Base-by-base conservation (phyloP, 2,113 vertebrate species). In the Pogonocichla stellata region DNA sequence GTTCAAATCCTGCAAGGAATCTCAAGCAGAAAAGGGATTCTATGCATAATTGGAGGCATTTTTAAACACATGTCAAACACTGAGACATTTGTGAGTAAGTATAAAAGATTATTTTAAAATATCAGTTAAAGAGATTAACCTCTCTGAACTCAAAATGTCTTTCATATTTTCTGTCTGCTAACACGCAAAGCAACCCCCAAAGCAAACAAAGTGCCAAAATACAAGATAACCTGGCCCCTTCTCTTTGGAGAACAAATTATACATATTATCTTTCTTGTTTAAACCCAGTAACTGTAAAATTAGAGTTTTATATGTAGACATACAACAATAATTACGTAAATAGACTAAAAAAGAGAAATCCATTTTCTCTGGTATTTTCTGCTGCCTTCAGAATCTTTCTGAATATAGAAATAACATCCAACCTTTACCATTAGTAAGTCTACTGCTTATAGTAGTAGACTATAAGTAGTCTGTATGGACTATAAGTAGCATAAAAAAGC, bases 191-290 rank as follows among this genome's bases (percentile, higher is more conserved):
- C 17, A 45, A 83, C 20, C 5, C 28, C 57, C 24, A 26, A 86
- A 73, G 6, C 42, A 58, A 58, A 75, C 25, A n/a, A 75, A 87
- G 38, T 22, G 31, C 42, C 43, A 71, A 54, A 64, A 34, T 56
- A 64, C 69, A 84, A 36, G 33, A 70, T 8, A 88, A 78, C 0
- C 0, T 3, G 38, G 25, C 24, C 50, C 17, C 23, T 33, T 22
- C 62, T 74, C 73, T 75, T 33, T 36, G 11, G 17, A 80, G 36
- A 36, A 53, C 18, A 64, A 54, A 66, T 31, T 31, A 13, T 8
- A 1, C 15, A 56, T 17, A 51, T 15, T 51, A 18, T 20, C 80
- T 45, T 69, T 80, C 45, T 61, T 82, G 12, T 61, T 82, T 80
- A 45, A 75, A 75, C 3, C 10, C 28, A 60, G 6, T 54, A 88